Conservation (phyloP, 2,797 vertebrate species). For the Syngnathus acus region DNA sequence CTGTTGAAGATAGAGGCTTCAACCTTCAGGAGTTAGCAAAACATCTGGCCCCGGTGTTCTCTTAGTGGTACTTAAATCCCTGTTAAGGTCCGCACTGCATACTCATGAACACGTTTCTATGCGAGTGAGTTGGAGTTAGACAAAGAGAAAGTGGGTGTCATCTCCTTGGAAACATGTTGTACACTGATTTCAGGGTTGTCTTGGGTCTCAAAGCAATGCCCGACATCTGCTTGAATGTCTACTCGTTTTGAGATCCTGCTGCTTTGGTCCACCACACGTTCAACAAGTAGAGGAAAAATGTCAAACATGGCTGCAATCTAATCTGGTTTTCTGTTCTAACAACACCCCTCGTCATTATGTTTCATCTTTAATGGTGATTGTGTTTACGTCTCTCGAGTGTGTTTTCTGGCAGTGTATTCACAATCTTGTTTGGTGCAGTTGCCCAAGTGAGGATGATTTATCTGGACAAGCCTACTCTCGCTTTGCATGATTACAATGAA, state of each 20-base stretch:
- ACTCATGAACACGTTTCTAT: slow-evolving; percentile 20
- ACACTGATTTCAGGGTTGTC: slow-evolving; percentile 30
- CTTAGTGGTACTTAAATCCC: slow-evolving; percentile 18
- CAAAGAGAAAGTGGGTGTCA: slow-evolving; percentile 3
- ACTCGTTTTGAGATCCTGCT: slow-evolving; percentile 7
- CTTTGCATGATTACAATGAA: slow-evolving; percentile 41
- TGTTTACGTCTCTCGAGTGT: slow-evolving; percentile 10
- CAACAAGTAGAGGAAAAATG: not conserved
- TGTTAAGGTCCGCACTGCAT: slow-evolving; percentile 24
- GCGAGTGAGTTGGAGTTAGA: slow-evolving; percentile 8
- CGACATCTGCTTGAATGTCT: slow-evolving; percentile 35
- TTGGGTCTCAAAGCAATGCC: slow-evolving; percentile 15
- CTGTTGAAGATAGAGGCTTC: slow-evolving; percentile 31
- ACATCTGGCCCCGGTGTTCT: slow-evolving; percentile 39
- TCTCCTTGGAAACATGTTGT: not conserved
- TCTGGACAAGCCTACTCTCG: slow-evolving; percentile 51
- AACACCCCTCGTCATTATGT: slow-evolving; percentile 12
- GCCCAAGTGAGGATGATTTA: slow-evolving; percentile 56
- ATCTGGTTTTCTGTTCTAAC: slow-evolving; percentile 22
- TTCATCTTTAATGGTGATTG: slow-evolving; percentile 19
- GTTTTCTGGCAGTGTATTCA: not conserved
- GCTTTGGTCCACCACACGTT: slow-evolving; percentile 16
- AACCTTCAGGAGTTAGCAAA: slow-evolving; percentile 30
- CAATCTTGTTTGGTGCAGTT: slow-evolving; percentile 32
- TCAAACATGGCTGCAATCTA: slow-evolving; percentile 20